phyloP scores from a whole-genome alignment of 2,113 vertebrate genomes.

The Calyptomena viridis region DNA sequence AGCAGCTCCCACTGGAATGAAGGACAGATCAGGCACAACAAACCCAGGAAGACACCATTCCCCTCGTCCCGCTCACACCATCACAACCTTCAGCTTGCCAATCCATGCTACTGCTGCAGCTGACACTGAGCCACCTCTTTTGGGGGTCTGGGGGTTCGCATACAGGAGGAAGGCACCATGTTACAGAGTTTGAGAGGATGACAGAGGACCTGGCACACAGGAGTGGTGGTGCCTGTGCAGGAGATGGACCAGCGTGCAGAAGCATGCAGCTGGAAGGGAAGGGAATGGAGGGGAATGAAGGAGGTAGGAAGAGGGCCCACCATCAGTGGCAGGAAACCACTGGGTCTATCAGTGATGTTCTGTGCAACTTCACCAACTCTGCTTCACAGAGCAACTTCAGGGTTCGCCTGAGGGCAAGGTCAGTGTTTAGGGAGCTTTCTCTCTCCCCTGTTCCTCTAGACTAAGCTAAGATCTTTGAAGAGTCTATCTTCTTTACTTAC shows the following conservation, averaged over 20 bases:
- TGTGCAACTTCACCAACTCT: not conserved
- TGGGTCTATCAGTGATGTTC: not conserved
- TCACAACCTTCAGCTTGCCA: not conserved
- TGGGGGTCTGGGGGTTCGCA: not conserved
- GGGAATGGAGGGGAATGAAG: not conserved
- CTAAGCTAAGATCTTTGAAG: not conserved
- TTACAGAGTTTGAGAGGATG: not conserved
- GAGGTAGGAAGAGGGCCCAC: not conserved
- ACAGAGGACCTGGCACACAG: not conserved
- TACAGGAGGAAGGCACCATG: not conserved
- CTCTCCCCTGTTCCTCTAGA: not conserved
- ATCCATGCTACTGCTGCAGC: not conserved
- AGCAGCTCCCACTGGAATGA: not conserved
- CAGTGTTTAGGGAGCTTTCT: not conserved
- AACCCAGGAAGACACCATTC: not conserved
- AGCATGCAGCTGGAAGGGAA: not conserved
- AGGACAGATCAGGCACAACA: not conserved
- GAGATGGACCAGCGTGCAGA: fast-evolving
- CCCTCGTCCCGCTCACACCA: not conserved
- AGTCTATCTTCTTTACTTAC: not conserved
- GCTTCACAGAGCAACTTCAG: not conserved
- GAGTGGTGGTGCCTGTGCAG: not conserved
- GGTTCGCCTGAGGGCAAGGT: not conserved
- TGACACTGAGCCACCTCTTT: not conserved
- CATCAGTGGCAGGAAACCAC: not conserved